Evolutionary conservation across 2,888 invertebrate genomes (phyloP).

Genomic region (Drosophila borborema): DNA sequence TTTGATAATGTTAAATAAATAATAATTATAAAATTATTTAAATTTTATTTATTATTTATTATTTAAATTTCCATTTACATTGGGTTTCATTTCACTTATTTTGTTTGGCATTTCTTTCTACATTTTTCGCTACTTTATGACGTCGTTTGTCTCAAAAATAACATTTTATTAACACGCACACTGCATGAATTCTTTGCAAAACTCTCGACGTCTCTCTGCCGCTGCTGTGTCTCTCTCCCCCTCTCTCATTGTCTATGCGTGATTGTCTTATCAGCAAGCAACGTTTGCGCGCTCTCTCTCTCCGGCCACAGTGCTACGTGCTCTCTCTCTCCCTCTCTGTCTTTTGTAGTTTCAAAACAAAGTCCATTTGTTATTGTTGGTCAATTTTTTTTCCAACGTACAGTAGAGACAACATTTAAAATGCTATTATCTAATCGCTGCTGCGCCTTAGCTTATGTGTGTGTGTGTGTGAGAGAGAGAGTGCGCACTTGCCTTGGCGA

Average conservation of each 20-base stretch:
- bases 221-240: not conserved
- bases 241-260: not conserved
- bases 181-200: constrained; percentile 1
- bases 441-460: constrained; percentile 13
- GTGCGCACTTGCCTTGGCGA: constrained; percentile 53
- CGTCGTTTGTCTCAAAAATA: constrained; percentile 4
- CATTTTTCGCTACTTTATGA: constrained; percentile 1
- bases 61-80: not conserved
- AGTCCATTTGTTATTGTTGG: constrained; percentile 72
- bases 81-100: not conserved
- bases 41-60: not conserved
- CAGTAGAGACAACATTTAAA: constrained; percentile 75
- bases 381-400: constrained; percentile 62
- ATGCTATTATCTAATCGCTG: constrained; percentile 72
- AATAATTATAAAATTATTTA: not conserved
- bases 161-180: constrained; percentile 18
- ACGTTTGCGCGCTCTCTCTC: not conserved
- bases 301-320: not conserved
- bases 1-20: not conserved
- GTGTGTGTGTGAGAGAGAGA: constrained; percentile 14
- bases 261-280: constrained; percentile 15
- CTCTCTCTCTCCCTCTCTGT: constrained; percentile 1
- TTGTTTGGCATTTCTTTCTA: not conserved
- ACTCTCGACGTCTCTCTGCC: not conserved
- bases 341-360: constrained; percentile 66